Percentiles rank a stretch among this genome's conserved stretches.
Conservation (phyloP, 1,140 invertebrate species). For the Nasonia vitripennis region DNA sequence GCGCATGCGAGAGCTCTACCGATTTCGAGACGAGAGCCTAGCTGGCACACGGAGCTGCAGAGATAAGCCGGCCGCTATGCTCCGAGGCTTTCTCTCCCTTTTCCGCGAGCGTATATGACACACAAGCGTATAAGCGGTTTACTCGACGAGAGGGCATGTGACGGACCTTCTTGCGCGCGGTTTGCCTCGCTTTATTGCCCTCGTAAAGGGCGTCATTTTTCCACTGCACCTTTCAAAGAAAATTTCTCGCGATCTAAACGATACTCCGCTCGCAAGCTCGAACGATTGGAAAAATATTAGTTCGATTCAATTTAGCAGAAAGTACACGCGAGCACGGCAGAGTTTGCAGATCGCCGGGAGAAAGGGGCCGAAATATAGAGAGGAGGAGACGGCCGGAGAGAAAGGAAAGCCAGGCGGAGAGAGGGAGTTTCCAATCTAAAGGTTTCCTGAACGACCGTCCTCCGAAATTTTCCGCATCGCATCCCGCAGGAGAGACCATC, state of each 20-base stretch:
- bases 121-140: constrained; percentile 10
- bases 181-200: constrained; percentile 1
- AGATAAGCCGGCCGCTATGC: constrained; percentile 9
- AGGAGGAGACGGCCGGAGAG: neutral
- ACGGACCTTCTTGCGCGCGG: neutral
- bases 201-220: too few relatives aligned
- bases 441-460: constrained; percentile 44
- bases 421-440: constrained; percentile 39
- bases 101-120: neutral
- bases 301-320: constrained; percentile 36
- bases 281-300: constrained; percentile 31
- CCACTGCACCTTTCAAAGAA: too few relatives aligned
- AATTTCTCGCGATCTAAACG: neutral
- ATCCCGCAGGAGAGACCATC: constrained; percentile 45
- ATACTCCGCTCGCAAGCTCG: neutral
- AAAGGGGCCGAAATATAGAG: neutral
- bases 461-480: constrained; percentile 48
- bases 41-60: neutral
- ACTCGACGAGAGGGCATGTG: neutral
- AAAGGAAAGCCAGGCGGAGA: constrained; percentile 6
- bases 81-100: neutral
- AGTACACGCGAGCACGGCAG: neutral
- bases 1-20: neutral
- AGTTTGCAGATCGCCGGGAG: constrained; percentile 24
- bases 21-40: constrained; percentile 36